Evolutionary conservation across 2,113 vertebrate species (phyloP), one percentile per base, ranked within the genome.

Genomic region (Microcebus murinus): DNA sequence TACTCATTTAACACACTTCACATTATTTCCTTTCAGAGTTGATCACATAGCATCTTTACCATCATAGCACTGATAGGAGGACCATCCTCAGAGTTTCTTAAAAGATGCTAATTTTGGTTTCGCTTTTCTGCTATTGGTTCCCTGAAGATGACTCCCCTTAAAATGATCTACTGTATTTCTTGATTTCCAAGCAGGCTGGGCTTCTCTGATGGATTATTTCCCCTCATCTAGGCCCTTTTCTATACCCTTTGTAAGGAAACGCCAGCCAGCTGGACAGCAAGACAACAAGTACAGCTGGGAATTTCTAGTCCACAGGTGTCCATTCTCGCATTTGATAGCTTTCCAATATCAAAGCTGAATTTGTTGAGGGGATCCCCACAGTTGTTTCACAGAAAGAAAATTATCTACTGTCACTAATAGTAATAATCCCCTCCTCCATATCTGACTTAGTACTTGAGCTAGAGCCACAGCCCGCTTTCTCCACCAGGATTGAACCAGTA

Each of bases 331-430:
- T 94, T 77, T 96, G 95, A 95, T 81, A 96, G 48, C 77, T 86
- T 97, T 87, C 76, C 82, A 87, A n/a, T 92, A 97, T 95, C 95
- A 98, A 98, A 98, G 89, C 52, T 63, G 91, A 80, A 97, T 97
- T 97, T 97, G 96, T 92, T 73, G 96, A 92, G 94, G 95, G 36
- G 87, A 96, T 97, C 2, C 92, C 90, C 59, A 71, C 71, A 94
- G 81, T 42, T 81, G 12, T 97, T 98, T 94, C 93, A 92, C 61
- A 97, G 96, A 98, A 98, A 97, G 95, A 83, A 91, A 92, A 6
- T 11, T 96, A 96, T 92, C 52, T 45, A 55, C 65, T 95, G 97
- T 45, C 92, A 97, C 48, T 94, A 96, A 77, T n/a, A 87, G 34
- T 68, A 90, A 81, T 90, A 98, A 94, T 96, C 91, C 86, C 80